Conservation (phyloP, 2,888 invertebrate species). For the Syritta pipiens region DNA sequence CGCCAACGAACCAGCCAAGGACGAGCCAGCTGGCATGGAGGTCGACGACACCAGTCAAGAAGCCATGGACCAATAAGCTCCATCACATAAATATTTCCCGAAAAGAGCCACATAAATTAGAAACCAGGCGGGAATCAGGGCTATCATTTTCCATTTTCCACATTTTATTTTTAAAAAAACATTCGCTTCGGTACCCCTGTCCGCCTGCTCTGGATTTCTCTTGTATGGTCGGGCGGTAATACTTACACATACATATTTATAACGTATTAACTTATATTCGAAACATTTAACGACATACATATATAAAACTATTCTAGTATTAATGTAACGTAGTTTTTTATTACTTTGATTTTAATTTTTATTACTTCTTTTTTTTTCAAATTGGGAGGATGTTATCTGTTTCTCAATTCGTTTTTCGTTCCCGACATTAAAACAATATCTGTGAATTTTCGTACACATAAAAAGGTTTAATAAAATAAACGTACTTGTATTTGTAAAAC, state of each 20-base stretch:
- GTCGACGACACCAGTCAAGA: slow-evolving; percentile 79
- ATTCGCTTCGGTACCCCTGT: slow-evolving; percentile 50
- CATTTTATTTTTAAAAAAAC: slow-evolving; percentile 14
- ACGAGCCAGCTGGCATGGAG: slow-evolving; percentile 78
- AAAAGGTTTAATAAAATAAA: slow-evolving; percentile 56
- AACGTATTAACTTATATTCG: slow-evolving; percentile 67
- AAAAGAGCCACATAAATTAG: slow-evolving; percentile 36
- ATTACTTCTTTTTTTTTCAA: slow-evolving; percentile 11
- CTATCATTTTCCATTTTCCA: slow-evolving; percentile 45
- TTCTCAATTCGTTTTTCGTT: slow-evolving; percentile 42
- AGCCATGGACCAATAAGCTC: slow-evolving; percentile 78
- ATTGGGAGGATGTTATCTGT: slow-evolving; percentile 51
- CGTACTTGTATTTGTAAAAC: slow-evolving; percentile 62
- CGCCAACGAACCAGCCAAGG: slow-evolving; percentile 72
- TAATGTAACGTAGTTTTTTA: slow-evolving; percentile 61
- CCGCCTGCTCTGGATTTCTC: slow-evolving; percentile 12
- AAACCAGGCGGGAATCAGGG: slow-evolving; percentile 26
- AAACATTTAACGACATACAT: slow-evolving; percentile 63
- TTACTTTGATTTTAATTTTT: slow-evolving; percentile 39
- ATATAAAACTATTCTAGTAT: slow-evolving; percentile 64
- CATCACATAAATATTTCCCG: slow-evolving; percentile 29
- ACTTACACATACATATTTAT: slow-evolving; percentile 60
- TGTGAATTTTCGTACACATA: slow-evolving; percentile 54
- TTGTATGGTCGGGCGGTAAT: slow-evolving; percentile 33
- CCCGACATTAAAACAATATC: slow-evolving; percentile 48